Base-by-base conservation (phyloP, 2,888 invertebrate species). In the Fragum whitleyi region DNA sequence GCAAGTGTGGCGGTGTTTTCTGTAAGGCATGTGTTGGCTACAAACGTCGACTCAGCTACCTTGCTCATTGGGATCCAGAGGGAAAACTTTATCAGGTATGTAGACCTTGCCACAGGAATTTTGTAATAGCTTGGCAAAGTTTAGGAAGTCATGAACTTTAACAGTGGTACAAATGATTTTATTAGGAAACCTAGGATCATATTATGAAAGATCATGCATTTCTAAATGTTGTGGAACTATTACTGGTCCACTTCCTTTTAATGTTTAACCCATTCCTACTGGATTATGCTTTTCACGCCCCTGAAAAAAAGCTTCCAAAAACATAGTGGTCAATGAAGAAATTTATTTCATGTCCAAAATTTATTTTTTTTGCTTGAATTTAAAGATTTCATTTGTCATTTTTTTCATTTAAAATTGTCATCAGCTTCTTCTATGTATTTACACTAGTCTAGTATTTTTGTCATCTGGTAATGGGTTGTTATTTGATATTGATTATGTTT, bases 1-100 rank as follows among this genome's bases (percentile, higher is more conserved):
- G 90, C 51, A 90, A 90, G 72, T 92, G 92, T 86, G 92, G 92
- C 14, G 86, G 88, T 19, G 86, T 91, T 7, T 92, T 91, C 77
- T 92, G 92, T 77, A 80, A 78, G 16, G 69, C 67, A 1, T 92
- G 92, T 82, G 36, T 89, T 3, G 75, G 88, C 57, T 91, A 83
- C 77, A 79, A 79, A 21, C 79, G 91, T 23, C 88, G 87, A 68
- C 81, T 92, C 14, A 91, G 88, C 77, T 74, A 81, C 11, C 79
- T 91, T n/a, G 91, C 91, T 1, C 79, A 90, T 55, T 84, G 83
- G 73, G 92, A 92, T 73, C 91, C 91, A 28, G 87, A 90, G 61
- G 91, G 92, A n/a, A 89, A 89, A 67, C 74, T 81, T 21, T 90
- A 91, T 74, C 91, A 90, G 86, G 92, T 91, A 79, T 75, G 62